Conservation (phyloP, 2,113 vertebrate species). For the Amia ocellicauda region DNA sequence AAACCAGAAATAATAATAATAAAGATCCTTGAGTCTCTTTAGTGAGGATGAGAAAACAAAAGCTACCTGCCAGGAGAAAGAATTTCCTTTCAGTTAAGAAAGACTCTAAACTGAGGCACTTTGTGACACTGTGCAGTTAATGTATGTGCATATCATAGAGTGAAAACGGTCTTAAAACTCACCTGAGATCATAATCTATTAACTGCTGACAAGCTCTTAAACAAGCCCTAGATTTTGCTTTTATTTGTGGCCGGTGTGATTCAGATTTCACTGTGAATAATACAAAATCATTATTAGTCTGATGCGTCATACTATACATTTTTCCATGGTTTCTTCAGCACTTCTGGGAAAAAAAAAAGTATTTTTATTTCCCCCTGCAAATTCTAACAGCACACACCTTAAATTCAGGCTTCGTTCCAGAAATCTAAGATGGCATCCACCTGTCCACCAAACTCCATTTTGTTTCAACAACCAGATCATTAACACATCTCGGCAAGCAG, state of each 20-base stretch:
- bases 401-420: slow-evolving; percentile 58
- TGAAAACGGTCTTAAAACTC: slow-evolving; percentile 50
- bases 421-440: slow-evolving; percentile 69
- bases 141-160: slow-evolving; percentile 51
- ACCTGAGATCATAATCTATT: slow-evolving; percentile 64
- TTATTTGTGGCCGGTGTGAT: background rate
- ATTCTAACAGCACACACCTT: slow-evolving; percentile 50
- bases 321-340: slow-evolving; percentile 65
- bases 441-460: slow-evolving; percentile 42
- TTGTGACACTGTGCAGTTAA: slow-evolving; percentile 60
- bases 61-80: background rate
- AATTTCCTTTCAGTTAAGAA: slow-evolving; percentile 43
- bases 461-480: slow-evolving; percentile 40
- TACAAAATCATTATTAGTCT: slow-evolving; percentile 46
- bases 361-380: slow-evolving; percentile 54
- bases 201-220: background rate
- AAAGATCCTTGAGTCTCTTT: background rate
- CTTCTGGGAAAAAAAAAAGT: slow-evolving; percentile 71
- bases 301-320: slow-evolving; percentile 31
- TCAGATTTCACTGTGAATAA: slow-evolving; percentile 19
- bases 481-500: slow-evolving; percentile 49
- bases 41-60: slow-evolving; percentile 8
- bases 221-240: too few species aligned
- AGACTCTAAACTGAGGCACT: slow-evolving; percentile 64
- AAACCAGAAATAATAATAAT: background rate